Conservation (phyloP, 2,113 vertebrate genomes). For the Engystomops pustulosus region DNA sequence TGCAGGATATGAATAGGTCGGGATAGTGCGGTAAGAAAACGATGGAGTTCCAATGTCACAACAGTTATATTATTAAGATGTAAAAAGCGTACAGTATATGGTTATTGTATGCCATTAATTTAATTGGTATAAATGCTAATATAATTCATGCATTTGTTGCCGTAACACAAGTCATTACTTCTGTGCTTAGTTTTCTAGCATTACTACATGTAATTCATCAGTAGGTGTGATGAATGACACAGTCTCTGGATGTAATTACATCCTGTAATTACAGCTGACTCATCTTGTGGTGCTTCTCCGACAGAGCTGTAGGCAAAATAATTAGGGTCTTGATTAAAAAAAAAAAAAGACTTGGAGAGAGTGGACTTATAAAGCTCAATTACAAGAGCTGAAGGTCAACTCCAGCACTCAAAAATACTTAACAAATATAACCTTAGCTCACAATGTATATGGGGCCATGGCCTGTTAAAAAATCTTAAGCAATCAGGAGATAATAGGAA, state of each 20-base stretch:
- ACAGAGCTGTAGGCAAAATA: slow-evolving; percentile 56
- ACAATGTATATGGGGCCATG: neutral
- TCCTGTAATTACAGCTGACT: slow-evolving; percentile 58
- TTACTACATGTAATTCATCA: slow-evolving; percentile 57
- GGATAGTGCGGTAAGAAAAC: no score
- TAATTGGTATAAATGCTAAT: slow-evolving; percentile 34
- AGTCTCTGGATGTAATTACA: slow-evolving; percentile 54
- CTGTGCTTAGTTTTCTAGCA: slow-evolving; percentile 46
- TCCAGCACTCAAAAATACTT: slow-evolving; percentile 24
- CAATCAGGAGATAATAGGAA: neutral
- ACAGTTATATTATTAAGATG: neutral
- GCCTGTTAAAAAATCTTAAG: neutral
- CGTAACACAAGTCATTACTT: slow-evolving; percentile 53
- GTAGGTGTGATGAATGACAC: slow-evolving; percentile 51
- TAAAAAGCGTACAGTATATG: neutral
- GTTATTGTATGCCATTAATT: slow-evolving; percentile 24
- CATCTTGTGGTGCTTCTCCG: slow-evolving; percentile 53
- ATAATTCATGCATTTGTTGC: slow-evolving; percentile 52
- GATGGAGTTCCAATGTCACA: neutral
- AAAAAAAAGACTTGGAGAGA: slow-evolving; percentile 26
- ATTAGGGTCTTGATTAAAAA: slow-evolving; percentile 56
- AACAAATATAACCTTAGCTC: neutral
- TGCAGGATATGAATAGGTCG: neutral
- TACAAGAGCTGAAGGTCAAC: slow-evolving; percentile 53
- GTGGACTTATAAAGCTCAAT: slow-evolving; percentile 49